These are phyloP conservation scores for Brachionus sp. DNA, from an alignment of 1,140 invertebrate species.

Conservation along the genomic window DNA sequence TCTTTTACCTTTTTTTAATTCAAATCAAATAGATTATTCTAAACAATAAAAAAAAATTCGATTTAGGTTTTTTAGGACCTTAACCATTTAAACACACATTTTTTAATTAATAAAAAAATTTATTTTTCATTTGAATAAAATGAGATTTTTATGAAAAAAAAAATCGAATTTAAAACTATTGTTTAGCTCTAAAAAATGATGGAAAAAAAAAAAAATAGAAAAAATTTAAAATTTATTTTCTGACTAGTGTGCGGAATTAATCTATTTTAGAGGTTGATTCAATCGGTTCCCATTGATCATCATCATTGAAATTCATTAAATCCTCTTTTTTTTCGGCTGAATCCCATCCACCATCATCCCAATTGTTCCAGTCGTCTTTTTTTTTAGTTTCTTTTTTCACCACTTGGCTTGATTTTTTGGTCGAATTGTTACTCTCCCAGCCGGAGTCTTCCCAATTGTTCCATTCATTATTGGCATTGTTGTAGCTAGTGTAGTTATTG, in stretches of 20 bases:
- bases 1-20: neutral
- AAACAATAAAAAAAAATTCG: neutral
- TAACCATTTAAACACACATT: neutral
- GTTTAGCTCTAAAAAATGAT: neutral
- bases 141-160: conserved; percentile 21
- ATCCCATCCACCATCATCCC: conserved; percentile 27
- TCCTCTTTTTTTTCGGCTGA: conserved; percentile 3
- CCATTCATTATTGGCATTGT: neutral
- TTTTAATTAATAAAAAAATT: neutral
- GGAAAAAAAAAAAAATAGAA: neutral
- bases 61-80: conserved; percentile 21
- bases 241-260: neutral
- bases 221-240: neutral
- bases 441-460: conserved; percentile 14
- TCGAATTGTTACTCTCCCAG: neutral
- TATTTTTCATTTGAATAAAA: neutral
- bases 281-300: conserved; percentile 41
- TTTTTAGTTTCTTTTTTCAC: neutral
- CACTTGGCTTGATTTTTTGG: neutral
- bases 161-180: conserved; percentile 28
- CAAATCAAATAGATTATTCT: neutral
- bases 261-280: neutral
- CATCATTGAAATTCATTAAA: conserved; percentile 39
- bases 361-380: conserved; percentile 27
- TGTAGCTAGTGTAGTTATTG: neutral